Conservation (phyloP, 2,113 vertebrate genomes). For the Hypanus sabinus region DNA sequence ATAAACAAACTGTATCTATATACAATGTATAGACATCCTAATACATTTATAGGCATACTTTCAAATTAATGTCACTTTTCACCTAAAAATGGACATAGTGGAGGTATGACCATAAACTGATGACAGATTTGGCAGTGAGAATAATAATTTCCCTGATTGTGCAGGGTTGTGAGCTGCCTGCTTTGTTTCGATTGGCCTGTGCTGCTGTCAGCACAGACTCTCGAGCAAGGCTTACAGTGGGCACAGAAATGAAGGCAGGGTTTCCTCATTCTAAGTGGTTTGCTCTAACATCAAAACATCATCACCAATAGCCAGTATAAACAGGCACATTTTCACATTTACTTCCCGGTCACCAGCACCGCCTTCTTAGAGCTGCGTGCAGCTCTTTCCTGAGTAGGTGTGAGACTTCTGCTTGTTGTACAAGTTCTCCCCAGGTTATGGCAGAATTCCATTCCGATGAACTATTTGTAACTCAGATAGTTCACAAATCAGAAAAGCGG, state of each 20-base stretch:
- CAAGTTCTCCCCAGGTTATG: no score
- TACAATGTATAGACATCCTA: not conserved
- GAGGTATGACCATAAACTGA: not conserved
- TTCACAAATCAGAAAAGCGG: no score
- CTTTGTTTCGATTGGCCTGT: not conserved
- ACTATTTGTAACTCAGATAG: no score
- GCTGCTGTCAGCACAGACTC: not conserved
- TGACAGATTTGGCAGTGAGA: not conserved
- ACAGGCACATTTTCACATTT: not conserved
- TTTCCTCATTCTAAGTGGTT: not conserved
- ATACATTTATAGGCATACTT: no score
- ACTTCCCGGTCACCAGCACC: not conserved
- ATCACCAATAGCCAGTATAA: slow-evolving; percentile 5
- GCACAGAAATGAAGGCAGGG: not conserved
- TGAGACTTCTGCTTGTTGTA: not conserved
- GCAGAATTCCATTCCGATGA: no score
- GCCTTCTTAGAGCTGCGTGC: not conserved
- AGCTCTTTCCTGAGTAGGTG: not conserved
- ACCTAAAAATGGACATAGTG: not conserved
- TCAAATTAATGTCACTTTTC: no score
- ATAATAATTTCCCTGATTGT: not conserved
- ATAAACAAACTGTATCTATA: not conserved
- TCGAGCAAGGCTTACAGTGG: not conserved
- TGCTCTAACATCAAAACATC: not conserved
- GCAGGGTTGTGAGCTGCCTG: not conserved